These are phyloP conservation scores for Branchinecta sandiegonensis DNA, from an alignment of 2,888 invertebrate species.

Conservation along the genomic window DNA sequence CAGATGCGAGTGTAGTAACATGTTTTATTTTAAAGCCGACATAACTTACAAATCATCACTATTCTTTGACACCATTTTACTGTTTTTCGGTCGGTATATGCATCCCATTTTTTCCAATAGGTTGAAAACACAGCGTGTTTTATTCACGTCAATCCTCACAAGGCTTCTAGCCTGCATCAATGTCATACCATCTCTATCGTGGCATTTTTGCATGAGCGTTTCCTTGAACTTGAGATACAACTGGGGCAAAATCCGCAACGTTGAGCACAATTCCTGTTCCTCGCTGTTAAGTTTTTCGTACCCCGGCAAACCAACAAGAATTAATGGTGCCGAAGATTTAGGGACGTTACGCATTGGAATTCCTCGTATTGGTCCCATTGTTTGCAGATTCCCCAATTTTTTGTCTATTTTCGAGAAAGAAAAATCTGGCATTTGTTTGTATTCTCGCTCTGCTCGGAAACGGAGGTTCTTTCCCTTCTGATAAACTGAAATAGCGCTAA, in stretches of 20 bases:
- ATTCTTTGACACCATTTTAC: too few relatives aligned
- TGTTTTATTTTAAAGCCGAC: too few relatives aligned
- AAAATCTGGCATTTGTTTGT: constrained; percentile 23
- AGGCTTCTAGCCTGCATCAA: constrained; percentile 66
- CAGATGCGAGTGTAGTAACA: too few relatives aligned
- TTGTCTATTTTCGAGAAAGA: not conserved
- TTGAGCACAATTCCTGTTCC: constrained; percentile 63
- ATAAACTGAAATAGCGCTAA: constrained; percentile 48
- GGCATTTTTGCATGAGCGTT: constrained; percentile 55
- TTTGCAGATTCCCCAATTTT: not conserved
- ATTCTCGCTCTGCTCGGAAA: constrained; percentile 41
- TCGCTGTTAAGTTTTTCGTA: constrained; percentile 53
- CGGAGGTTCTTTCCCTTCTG: constrained; percentile 48
- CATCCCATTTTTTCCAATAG: constrained; percentile 52
- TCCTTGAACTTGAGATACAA: constrained; percentile 63
- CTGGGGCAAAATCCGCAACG: constrained; percentile 55
- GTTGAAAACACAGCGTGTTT: constrained; percentile 70
- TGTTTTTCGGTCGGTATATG: constrained; percentile 16
- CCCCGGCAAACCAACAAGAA: constrained; percentile 58
- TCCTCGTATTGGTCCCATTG: not conserved
- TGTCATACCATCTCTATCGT: constrained; percentile 54
- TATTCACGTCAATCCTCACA: constrained; percentile 82
- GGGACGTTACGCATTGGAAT: not conserved
- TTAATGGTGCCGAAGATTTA: constrained; percentile 38
- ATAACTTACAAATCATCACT: too few relatives aligned